Evolutionary conservation across 92 coral and sea anemone species (phyloP).

Genomic region (Palythoa caribaeorum): DNA sequence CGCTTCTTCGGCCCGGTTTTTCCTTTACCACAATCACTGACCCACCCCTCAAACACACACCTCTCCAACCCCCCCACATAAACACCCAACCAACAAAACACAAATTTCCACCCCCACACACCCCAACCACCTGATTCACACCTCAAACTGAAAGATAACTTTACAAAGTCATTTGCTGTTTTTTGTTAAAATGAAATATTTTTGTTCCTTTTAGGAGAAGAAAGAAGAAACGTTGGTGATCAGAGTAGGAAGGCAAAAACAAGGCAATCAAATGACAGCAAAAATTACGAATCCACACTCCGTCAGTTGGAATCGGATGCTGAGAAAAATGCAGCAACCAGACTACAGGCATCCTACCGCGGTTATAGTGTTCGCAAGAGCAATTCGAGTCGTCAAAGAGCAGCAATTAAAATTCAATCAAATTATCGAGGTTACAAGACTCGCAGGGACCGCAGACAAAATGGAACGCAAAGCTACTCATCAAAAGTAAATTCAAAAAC

Average conservation of each 20-base stretch:
- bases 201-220: not conserved
- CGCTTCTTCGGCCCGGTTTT: no score
- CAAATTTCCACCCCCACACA: no score
- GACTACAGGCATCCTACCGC: conserved; percentile 84
- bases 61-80: no score
- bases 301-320: conserved; percentile 44
- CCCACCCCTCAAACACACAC: no score
- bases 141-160: not conserved
- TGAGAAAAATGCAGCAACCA: conserved; percentile 67
- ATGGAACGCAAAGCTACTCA: not conserved
- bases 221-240: not conserved
- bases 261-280: conserved; percentile 72
- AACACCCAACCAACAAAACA: no score
- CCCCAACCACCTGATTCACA: no score
- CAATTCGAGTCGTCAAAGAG: conserved; percentile 4
- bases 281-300: conserved; percentile 27
- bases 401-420: conserved; percentile 61
- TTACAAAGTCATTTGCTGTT: not conserved
- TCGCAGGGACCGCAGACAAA: conserved; percentile 38
- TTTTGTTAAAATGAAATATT: not conserved
- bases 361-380: conserved; percentile 66
- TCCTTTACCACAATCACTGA: no score
- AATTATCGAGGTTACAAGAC: conserved; percentile 67
- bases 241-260: conserved; percentile 64
- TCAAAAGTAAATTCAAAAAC: conserved; percentile 50